These are phyloP conservation scores for Diaprepes abbreviatus DNA, from an alignment of 2,888 invertebrate species.

Conservation along the genomic window DNA sequence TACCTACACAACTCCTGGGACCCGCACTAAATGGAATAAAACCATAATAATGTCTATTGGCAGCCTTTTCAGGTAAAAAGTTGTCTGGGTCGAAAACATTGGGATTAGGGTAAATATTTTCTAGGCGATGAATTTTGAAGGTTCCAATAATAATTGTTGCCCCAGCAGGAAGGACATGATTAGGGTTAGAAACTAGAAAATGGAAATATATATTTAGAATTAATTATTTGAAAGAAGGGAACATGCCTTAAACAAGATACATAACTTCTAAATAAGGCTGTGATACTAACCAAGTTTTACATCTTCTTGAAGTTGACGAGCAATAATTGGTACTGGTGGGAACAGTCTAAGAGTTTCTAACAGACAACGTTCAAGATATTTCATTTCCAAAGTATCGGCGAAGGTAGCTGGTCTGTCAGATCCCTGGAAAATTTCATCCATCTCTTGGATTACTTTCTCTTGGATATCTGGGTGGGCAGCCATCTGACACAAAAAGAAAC, in stretches of 20 bases:
- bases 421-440: constrained; percentile 83
- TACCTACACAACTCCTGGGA: constrained; percentile 83
- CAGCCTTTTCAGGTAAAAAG: constrained; percentile 82
- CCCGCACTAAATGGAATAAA: constrained; percentile 87
- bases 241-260: too few species aligned
- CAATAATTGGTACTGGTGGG: constrained; percentile 85
- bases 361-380: constrained; percentile 84
- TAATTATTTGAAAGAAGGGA: too few species aligned
- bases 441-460: constrained; percentile 79
- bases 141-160: constrained; percentile 78
- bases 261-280: too few species aligned
- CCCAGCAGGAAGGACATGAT: constrained; percentile 78
- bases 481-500: constrained; percentile 84
- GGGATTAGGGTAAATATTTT: constrained; percentile 78
- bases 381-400: constrained; percentile 84
- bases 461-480: constrained; percentile 87
- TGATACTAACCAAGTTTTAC: constrained; percentile 73
- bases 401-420: constrained; percentile 83
- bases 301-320: constrained; percentile 78
- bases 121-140: constrained; percentile 77
- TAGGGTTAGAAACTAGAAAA: constrained; percentile 72
- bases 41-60: constrained; percentile 83
- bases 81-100: constrained; percentile 83
- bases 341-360: constrained; percentile 83
- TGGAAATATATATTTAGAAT: too few species aligned